Conservation (phyloP, 2,888 invertebrate species). For the Uropetala carovei region DNA sequence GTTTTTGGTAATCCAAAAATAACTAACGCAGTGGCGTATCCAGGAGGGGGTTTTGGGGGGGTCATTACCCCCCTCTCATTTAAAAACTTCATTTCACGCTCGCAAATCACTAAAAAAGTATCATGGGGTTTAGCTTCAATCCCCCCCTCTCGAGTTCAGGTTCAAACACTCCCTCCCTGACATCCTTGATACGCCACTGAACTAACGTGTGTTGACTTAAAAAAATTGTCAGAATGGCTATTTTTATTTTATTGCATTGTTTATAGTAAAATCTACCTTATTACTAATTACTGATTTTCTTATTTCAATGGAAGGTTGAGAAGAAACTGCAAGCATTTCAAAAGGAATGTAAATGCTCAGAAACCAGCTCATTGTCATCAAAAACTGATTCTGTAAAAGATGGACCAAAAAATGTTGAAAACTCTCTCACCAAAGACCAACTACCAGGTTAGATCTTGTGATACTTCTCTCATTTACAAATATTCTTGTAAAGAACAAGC, state of each 20-base stretch:
- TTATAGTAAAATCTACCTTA: not conserved
- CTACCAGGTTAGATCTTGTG: not conserved
- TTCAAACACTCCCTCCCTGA: too few species aligned
- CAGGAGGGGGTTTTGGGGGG: too few species aligned
- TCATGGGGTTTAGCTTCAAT: too few species aligned
- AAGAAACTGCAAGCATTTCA: slow-evolving; percentile 37
- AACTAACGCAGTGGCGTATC: too few species aligned
- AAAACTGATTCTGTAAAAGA: not conserved
- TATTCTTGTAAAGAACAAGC: too few species aligned
- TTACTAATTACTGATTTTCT: not conserved
- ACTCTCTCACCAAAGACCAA: not conserved
- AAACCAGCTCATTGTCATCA: not conserved
- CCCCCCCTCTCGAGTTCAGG: too few species aligned
- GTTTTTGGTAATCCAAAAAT: slow-evolving; percentile 75
- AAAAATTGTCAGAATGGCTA: not conserved
- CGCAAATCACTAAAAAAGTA: too few species aligned
- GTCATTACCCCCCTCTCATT: not conserved
- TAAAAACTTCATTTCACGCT: not conserved
- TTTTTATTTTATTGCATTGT: not conserved
- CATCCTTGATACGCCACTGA: too few species aligned
- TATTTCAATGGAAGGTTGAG: slow-evolving; percentile 16
- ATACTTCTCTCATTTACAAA: not conserved
- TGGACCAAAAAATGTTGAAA: not conserved
- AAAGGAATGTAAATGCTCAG: not conserved
- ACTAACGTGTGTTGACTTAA: not conserved